Conservation (phyloP, 2,113 vertebrate species). For the Cynopterus brachyotis region DNA sequence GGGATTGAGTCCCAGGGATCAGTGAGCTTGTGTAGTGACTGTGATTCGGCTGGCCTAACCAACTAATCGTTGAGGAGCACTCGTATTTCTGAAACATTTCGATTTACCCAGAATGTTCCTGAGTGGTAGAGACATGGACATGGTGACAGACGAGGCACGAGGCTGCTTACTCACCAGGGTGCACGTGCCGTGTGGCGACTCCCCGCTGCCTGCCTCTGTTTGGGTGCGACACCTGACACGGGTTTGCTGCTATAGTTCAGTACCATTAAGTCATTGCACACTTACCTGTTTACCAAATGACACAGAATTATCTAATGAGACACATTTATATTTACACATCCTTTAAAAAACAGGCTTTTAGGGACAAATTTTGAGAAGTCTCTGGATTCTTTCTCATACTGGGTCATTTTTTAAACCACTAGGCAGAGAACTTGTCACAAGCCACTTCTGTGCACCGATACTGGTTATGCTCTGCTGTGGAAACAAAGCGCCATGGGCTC, state of each 20-base stretch:
- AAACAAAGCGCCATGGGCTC: not conserved
- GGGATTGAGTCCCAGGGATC: constrained; percentile 34
- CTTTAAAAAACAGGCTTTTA: not conserved
- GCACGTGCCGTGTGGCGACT: not conserved
- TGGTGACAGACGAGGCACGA: not conserved
- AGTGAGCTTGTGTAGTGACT: not conserved
- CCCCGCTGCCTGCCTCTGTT: not conserved
- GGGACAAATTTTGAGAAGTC: not conserved
- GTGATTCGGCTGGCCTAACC: not conserved
- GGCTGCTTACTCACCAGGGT: not conserved
- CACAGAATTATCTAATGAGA: not conserved
- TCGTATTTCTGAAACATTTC: not conserved
- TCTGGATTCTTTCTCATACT: not conserved
- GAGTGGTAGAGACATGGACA: not conserved
- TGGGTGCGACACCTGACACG: not conserved
- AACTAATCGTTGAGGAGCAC: not conserved
- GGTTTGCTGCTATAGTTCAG: constrained; percentile 36
- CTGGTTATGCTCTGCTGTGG: not conserved
- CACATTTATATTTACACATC: not conserved
- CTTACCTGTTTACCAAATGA: not conserved
- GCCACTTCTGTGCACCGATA: not conserved
- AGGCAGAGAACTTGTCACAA: not conserved
- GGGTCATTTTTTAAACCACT: not conserved
- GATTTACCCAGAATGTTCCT: not conserved
- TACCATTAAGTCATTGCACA: not conserved